phyloP scores from a whole-genome alignment of 92 coral and sea anemone genomes.

The Meandrina meandrites region DNA sequence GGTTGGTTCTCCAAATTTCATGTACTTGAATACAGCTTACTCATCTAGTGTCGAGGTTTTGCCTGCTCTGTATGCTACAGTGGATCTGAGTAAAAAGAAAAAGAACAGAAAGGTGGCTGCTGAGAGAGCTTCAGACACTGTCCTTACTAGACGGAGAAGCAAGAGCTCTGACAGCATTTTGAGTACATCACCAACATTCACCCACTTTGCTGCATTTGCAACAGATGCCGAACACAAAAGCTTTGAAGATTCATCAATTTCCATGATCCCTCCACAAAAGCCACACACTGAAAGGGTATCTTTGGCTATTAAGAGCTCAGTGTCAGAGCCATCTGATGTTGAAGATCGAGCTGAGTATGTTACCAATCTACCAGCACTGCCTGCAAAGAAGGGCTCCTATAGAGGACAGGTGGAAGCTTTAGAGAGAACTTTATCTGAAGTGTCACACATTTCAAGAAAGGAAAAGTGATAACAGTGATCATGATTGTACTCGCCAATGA shows the following conservation, averaged over 20 bases:
- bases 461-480: background rate
- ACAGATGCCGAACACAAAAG: background rate
- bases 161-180: constrained; percentile 60
- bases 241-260: constrained; percentile 8
- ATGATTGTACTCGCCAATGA: background rate
- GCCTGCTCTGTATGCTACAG: constrained; percentile 76
- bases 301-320: constrained; percentile 42
- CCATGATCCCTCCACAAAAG: constrained; percentile 45
- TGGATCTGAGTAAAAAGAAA: constrained; percentile 77
- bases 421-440: constrained; percentile 68
- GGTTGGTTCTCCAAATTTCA: constrained; percentile 77
- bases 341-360: constrained; percentile 30
- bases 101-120: constrained; percentile 53
- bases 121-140: constrained; percentile 49
- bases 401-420: constrained; percentile 58
- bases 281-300: constrained; percentile 60
- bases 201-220: constrained; percentile 46
- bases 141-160: constrained; percentile 46
- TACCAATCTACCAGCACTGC: constrained; percentile 25
- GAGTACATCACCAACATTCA: constrained; percentile 26
- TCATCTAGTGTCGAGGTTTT: constrained; percentile 85
- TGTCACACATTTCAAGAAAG: constrained; percentile 33
- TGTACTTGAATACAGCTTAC: constrained; percentile 74
- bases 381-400: constrained; percentile 32
- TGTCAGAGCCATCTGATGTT: constrained; percentile 35